Conservation (phyloP, 2,888 invertebrate species). For the Flexamia atlantica region DNA sequence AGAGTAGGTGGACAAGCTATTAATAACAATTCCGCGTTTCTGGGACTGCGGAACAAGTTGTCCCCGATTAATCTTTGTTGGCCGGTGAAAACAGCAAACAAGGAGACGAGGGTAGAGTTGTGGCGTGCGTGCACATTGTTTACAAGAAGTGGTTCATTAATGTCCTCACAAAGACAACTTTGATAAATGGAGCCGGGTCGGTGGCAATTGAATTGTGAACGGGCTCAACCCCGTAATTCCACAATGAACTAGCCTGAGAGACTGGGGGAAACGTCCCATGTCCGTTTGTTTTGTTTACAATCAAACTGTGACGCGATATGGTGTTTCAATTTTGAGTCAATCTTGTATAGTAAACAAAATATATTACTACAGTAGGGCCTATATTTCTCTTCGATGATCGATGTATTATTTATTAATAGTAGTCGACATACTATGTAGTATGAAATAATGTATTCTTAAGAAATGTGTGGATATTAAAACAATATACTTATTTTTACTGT, state of each 20-base stretch:
- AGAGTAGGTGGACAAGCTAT: background rate
- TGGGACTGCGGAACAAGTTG: constrained; percentile 12
- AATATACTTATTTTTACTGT: too few relatives aligned
- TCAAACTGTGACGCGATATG: too few relatives aligned
- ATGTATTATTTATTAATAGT: too few relatives aligned
- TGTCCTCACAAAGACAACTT: constrained; percentile 46
- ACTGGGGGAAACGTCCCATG: background rate
- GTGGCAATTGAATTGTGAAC: constrained; percentile 47
- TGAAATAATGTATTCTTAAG: too few relatives aligned
- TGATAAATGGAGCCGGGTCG: constrained; percentile 33
- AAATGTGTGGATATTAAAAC: too few relatives aligned
- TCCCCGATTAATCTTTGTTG: constrained; percentile 14
- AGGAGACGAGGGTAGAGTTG: constrained; percentile 15
- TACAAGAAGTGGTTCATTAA: constrained; percentile 54
- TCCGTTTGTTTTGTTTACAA: background rate
- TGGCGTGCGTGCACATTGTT: constrained; percentile 30
- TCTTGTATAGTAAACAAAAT: too few relatives aligned
- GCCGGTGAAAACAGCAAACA: constrained; percentile 16
- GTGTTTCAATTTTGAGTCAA: too few relatives aligned
- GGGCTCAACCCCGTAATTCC: constrained; percentile 4
- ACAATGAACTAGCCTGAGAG: background rate
- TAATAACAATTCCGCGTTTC: constrained; percentile 21
- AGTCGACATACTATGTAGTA: too few relatives aligned
- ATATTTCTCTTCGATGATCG: too few relatives aligned
- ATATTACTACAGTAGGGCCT: too few relatives aligned